Evolutionary conservation across 2,113 vertebrate genomes (phyloP).

Genomic region (Platysteira castanea): DNA sequence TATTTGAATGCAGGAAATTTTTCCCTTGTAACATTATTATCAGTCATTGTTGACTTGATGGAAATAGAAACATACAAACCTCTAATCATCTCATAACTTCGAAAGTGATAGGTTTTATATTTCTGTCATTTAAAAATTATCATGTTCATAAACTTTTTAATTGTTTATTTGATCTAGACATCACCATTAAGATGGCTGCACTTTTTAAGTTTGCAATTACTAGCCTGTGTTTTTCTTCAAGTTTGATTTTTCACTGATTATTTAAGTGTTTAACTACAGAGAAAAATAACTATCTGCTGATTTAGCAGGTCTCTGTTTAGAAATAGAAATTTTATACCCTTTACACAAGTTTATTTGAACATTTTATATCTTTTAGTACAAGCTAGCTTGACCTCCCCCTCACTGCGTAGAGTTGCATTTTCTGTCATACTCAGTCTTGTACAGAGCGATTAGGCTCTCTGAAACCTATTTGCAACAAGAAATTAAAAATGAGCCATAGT

Average conservation of each 20-base stretch:
- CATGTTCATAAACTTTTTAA: neutral
- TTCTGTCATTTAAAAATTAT: neutral
- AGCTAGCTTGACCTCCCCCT: neutral
- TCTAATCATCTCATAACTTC: neutral
- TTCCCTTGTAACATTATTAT: neutral
- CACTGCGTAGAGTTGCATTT: neutral
- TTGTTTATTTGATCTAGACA: neutral
- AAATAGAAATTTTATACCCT: neutral
- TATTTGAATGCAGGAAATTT: neutral
- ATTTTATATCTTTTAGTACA: neutral
- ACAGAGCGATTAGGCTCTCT: neutral
- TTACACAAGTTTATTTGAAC: neutral
- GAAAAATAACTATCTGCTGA: neutral
- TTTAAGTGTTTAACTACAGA: neutral
- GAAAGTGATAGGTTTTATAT: neutral
- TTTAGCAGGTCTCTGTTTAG: neutral
- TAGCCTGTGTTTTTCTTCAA: neutral
- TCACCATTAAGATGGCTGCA: neutral
- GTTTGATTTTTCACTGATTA: neutral
- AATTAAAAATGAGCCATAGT: neutral
- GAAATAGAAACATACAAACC: neutral
- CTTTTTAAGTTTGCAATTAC: neutral
- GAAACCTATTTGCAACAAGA: neutral
- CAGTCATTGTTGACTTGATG: neutral
- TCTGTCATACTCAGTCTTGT: neutral